Percentiles rank a stretch among this genome's conserved stretches.
Evolutionary conservation across 2,113 vertebrate species (phyloP).

Genomic region (Ciconia maguari): DNA sequence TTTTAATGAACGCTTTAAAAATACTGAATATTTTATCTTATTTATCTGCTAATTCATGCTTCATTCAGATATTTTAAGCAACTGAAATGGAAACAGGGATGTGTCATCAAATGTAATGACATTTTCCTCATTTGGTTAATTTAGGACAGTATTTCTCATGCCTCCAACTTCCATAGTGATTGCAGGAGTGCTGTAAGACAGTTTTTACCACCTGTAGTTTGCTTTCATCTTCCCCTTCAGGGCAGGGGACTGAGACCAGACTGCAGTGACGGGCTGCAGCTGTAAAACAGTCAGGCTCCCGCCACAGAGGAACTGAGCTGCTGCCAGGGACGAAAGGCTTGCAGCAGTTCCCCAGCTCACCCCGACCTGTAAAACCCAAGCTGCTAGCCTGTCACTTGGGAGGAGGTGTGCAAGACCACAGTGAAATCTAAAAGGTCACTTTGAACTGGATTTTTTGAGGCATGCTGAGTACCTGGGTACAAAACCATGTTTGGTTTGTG

Average conservation of each 20-base stretch:
- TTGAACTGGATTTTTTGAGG: neutral
- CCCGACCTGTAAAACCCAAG: rapidly evolving
- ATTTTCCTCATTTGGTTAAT: neutral
- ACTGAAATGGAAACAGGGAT: neutral
- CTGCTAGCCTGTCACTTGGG: neutral
- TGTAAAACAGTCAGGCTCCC: neutral
- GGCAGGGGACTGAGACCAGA: neutral
- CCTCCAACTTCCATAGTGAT: neutral
- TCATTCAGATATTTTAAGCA: neutral
- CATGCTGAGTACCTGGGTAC: neutral
- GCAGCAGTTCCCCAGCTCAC: neutral
- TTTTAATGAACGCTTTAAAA: neutral
- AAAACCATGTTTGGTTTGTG: neutral
- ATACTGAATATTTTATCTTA: neutral
- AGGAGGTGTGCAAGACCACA: too few species aligned
- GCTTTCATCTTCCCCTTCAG: neutral
- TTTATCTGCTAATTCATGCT: neutral
- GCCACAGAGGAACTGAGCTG: neutral
- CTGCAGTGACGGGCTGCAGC: neutral
- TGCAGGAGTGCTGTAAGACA: neutral
- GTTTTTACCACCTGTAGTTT: neutral
- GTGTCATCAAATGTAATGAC: neutral
- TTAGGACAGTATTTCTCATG: neutral
- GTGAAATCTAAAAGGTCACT: neutral
- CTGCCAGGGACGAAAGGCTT: neutral